Evolutionary conservation across 2,888 invertebrate genomes (phyloP).

Genomic region (Cataglyphis cursor): DNA sequence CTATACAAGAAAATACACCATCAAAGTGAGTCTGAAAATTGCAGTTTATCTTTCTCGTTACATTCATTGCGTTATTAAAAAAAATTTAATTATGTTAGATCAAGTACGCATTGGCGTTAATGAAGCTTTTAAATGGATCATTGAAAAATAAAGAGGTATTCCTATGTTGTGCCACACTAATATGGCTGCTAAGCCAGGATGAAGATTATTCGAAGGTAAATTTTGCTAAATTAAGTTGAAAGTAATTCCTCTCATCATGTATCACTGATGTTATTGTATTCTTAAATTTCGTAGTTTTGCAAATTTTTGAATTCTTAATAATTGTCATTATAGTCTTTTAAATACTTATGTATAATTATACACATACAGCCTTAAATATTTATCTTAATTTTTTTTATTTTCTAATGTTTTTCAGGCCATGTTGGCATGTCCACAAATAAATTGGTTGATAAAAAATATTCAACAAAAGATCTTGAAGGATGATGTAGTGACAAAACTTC

Average conservation of each 20-base stretch:
- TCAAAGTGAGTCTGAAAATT: conserved; percentile 87
- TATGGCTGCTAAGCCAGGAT: conserved; percentile 80
- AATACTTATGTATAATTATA: neutral
- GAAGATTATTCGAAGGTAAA: conserved; percentile 67
- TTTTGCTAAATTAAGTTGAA: neutral
- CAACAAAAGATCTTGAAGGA: conserved; percentile 28
- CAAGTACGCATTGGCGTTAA: conserved; percentile 88
- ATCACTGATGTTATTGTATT: neutral
- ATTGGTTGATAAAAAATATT: conserved; percentile 23
- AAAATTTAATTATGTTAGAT: conserved; percentile 83
- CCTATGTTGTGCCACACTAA: conserved; percentile 78
- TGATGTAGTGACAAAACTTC: neutral
- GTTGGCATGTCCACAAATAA: conserved; percentile 18
- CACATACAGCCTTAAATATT: neutral
- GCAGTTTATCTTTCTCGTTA: neutral
- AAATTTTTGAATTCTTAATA: neutral
- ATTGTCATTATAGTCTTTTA: neutral
- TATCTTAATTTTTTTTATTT: neutral
- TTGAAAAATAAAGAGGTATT: conserved; percentile 75
- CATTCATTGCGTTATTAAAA: neutral
- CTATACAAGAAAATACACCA: conserved; percentile 89
- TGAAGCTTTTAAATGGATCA: conserved; percentile 88
- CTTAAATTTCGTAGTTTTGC: neutral
- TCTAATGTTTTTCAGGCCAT: conserved; percentile 15
- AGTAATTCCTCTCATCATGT: neutral